Base-by-base conservation (phyloP, 1,140 invertebrate species). In the Chionoecetes opilio region DNA sequence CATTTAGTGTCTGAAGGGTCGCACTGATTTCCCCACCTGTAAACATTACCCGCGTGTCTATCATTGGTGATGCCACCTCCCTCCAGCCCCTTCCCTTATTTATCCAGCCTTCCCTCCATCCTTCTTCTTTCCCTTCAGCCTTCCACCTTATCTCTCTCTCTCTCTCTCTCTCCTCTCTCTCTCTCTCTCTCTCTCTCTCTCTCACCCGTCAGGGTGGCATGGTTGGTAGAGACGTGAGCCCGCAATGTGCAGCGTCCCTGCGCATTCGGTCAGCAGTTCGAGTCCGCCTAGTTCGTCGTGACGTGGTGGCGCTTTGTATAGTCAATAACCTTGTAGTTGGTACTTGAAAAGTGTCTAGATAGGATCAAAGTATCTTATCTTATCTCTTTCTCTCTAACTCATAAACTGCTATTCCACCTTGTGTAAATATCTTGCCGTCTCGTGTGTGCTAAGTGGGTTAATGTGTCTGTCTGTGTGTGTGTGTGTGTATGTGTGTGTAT, bases 1-100 rank as follows among this genome's bases (percentile, higher is more conserved):
- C 63, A 75, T n/a, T 75, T 75, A 75, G 63, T 75, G 63, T 75
- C 63, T 75, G 63, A 75, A 75, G 63, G 63, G 63, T 75, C n/a
- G 21, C 3, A 6, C n/a, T 75, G 63, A 75, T 75, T 75, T 75
- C n/a, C 21, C 63, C 63, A n/a, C n/a, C 63, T 21, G 63, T 75
- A 75, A 75, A 75, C 63, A 75, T 75, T 75, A 75, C 63, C 63
- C 21, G 63, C 63, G 63, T 17, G n/a, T 26, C 63, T 75, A 75
- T n/a, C 63, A 17, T 75, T 75, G 63, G 26, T 75, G 63, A n/a
- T 75, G 63, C n/a, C n/a, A 8, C 63, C 63, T n/a, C 63, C 63
- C 63, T 75, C 41, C 41, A 14, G 5, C 41, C 63, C 63, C 29
- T 37, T 38, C 85, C 85, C 11, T 29, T 87, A 17, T 87, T 38